Conservation (phyloP, 1,140 invertebrate genomes). For the Bombus huntii region DNA sequence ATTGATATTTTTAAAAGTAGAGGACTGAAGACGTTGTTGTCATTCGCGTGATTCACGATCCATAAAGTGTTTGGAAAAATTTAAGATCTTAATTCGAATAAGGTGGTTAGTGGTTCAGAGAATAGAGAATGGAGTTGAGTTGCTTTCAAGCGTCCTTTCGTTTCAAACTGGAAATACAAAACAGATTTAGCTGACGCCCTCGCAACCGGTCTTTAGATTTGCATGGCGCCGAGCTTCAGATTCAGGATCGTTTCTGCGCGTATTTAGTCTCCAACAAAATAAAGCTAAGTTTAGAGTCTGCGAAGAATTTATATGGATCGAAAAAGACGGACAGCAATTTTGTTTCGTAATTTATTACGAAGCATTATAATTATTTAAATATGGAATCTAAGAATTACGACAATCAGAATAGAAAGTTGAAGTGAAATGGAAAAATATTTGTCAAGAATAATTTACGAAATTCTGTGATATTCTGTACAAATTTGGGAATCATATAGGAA, state of each 20-base stretch:
- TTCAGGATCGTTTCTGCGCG: slow-evolving; percentile 17
- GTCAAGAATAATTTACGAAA: not conserved
- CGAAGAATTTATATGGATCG: not conserved
- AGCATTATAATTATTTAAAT: not conserved
- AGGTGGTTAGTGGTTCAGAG: not conserved
- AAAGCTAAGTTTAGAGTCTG: not conserved
- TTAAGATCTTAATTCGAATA: not conserved
- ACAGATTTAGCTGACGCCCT: slow-evolving; percentile 34
- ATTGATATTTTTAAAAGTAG: not conserved
- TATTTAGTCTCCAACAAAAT: not conserved
- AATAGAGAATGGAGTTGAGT: not conserved
- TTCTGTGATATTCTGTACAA: no score
- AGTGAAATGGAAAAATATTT: not conserved
- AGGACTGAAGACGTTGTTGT: no score
- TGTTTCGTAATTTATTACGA: not conserved
- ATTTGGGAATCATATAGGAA: not conserved
- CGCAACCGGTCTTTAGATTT: slow-evolving; percentile 24
- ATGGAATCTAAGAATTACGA: not conserved
- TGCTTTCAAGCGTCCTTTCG: not conserved
- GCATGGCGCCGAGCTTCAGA: slow-evolving; percentile 16
- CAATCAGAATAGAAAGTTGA: not conserved
- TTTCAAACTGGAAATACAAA: not conserved
- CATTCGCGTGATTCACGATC: not conserved
- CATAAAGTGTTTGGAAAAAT: not conserved
- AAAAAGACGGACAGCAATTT: not conserved